Evolutionary conservation across 1,140 invertebrate species (phyloP), one percentile per base, ranked within the genome.

Genomic region (Coptotermes formosanus): DNA sequence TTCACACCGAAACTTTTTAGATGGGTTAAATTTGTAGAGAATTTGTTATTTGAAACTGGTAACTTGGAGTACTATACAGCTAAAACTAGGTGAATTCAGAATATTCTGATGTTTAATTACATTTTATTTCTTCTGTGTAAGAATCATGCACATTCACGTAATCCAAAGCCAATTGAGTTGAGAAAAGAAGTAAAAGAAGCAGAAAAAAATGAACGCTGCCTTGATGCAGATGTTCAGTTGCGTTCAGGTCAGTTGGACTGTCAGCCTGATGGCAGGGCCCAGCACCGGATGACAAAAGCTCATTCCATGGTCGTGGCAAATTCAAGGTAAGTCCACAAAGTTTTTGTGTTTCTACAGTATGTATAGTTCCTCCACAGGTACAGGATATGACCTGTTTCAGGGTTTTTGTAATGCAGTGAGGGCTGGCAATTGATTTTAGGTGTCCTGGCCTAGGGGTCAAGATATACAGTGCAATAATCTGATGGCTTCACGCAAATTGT

Each of bases 221-320:
- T 30, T 11, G 64, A 30, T n/a, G 11, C 64, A 30, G 52, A 55
- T 21, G 64, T 75, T n/a, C 64, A 75, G 7, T 30, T 75, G 14
- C 64, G 64, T 30, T 7, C 64, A 75, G 64, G n/a, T 8, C 64
- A 75, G 25, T n/a, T 1, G 25, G 64, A 8, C 11, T 25, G 25
- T 75, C 25, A 75, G 64, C 64, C n/a, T 75, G 64, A 75, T 30
- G 30, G 9, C n/a, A 83, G 82, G 83, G 83, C 30, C 45, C 75
- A 52, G 44, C 59, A 44, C 45, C 84, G 88, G 9, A 85, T 85
- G 43, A 86, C 83, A 25, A 89, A 89, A 85, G 87, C 88, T 64
- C 88, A 88, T 43, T 89, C 89, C 25, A 89, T 89, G 89, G 87
- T 89, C n/a, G 52, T 89, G 25, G 86, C 84, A 11, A 87, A 88